A percentile compares a stretch with the other conserved stretches of the same genome.
phyloP scores from a whole-genome alignment of 2,797 vertebrate species.

The Urocyon cinereoargenteus region DNA sequence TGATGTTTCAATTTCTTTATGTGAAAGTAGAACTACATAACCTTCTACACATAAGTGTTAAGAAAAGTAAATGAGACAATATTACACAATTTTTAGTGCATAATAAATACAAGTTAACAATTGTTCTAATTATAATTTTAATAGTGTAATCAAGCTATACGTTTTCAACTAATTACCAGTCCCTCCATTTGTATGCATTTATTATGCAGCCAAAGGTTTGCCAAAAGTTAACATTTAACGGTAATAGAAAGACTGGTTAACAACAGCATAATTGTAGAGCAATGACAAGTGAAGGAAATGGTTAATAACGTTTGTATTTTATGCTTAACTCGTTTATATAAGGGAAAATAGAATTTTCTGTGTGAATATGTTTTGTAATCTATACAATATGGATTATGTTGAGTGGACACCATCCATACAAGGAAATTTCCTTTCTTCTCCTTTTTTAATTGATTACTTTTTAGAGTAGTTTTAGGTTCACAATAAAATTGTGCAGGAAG shows the following conservation, averaged over 20 bases:
- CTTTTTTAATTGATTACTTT: not conserved
- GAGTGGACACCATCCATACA: not conserved
- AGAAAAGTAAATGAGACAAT: constrained; percentile 8
- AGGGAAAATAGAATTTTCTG: not conserved
- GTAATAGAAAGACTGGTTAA: not conserved
- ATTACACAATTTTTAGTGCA: not conserved
- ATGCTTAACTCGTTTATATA: not conserved
- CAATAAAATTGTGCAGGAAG: not conserved
- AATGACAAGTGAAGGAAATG: not conserved
- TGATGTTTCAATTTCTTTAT: constrained; percentile 21
- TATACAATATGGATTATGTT: not conserved
- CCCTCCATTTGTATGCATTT: not conserved
- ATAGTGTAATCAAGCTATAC: not conserved
- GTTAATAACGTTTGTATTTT: not conserved
- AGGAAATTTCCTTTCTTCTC: not conserved
- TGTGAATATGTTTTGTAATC: not conserved
- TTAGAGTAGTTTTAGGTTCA: not conserved
- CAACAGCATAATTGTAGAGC: not conserved
- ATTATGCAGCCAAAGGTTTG: not conserved
- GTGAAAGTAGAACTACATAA: not conserved
- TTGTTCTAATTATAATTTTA: not conserved
- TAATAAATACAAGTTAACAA: not conserved
- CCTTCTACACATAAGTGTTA: not conserved
- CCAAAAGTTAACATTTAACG: not conserved
- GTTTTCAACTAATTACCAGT: not conserved